Evolutionary conservation across 2,888 invertebrate genomes (phyloP).

Genomic region (Lithodes maja): DNA sequence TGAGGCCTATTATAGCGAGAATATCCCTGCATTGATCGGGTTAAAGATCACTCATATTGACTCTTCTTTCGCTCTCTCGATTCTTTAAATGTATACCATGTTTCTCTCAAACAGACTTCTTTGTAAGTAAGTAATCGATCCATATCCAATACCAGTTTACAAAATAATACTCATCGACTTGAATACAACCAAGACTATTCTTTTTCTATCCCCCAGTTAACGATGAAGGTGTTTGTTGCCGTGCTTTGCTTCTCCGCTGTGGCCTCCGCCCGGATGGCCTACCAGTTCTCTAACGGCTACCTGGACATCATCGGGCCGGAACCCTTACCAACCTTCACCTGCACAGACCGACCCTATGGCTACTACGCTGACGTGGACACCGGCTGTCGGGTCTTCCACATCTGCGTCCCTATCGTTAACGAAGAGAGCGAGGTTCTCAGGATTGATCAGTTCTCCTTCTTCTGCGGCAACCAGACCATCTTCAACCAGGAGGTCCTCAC

Average conservation of each 20-base stretch:
- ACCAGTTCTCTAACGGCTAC: conserved; percentile 69
- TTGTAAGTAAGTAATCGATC: too few relatives aligned
- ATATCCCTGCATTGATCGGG: too few relatives aligned
- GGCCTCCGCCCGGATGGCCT: conserved; percentile 56
- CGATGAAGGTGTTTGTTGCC: conserved; percentile 46
- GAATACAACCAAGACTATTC: too few relatives aligned
- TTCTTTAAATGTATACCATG: too few relatives aligned
- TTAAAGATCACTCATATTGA: too few relatives aligned
- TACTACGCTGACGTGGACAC: conserved; percentile 72
- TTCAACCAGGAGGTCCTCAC: conserved; percentile 72
- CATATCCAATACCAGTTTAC: too few relatives aligned
- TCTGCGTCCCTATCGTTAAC: conserved; percentile 56
- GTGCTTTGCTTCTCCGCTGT: conserved; percentile 45
- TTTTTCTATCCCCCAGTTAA: neutral
- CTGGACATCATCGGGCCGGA: conserved; percentile 63
- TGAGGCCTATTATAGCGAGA: too few relatives aligned
- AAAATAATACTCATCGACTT: too few relatives aligned
- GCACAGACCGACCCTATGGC: conserved; percentile 71
- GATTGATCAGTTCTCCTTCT: conserved; percentile 71
- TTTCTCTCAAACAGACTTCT: too few relatives aligned
- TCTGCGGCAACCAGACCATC: conserved; percentile 72
- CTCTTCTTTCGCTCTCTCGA: too few relatives aligned
- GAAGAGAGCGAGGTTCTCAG: too few relatives aligned
- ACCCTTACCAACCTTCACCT: conserved; percentile 66
- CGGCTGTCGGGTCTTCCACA: conserved; percentile 72